phyloP scores from a whole-genome alignment of 2,113 vertebrate species.

The Acanthisitta chloris region DNA sequence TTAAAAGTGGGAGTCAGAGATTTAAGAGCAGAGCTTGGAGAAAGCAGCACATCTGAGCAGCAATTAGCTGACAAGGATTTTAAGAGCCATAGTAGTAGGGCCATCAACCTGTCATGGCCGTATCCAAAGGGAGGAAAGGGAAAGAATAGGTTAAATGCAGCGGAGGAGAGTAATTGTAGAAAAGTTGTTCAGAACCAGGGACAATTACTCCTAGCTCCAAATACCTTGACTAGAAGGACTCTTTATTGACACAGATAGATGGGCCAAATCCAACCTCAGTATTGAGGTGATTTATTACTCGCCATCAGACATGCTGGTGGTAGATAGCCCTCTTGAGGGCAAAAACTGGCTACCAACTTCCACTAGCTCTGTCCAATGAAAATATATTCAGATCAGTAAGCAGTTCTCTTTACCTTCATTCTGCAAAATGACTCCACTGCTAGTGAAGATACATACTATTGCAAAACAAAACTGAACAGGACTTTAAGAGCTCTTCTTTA shows the following conservation, averaged over 20 bases:
- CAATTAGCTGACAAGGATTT: background rate
- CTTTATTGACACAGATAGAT: background rate
- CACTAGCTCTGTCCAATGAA: background rate
- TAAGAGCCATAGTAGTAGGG: background rate
- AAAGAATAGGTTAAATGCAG: background rate
- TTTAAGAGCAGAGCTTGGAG: background rate
- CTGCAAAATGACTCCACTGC: background rate
- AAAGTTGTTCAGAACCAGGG: background rate
- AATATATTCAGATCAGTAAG: background rate
- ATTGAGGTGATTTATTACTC: background rate
- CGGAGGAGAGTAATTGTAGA: background rate
- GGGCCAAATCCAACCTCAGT: background rate
- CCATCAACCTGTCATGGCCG: background rate
- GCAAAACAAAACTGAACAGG: background rate
- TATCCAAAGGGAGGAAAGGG: background rate
- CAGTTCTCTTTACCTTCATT: background rate
- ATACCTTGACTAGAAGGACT: background rate
- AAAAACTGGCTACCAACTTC: background rate
- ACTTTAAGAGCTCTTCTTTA: background rate
- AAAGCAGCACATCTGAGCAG: background rate
- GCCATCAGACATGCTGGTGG: background rate
- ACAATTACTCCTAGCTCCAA: background rate
- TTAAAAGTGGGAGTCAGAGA: background rate
- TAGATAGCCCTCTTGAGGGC: background rate
- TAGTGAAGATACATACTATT: background rate